Conservation (phyloP, 2,888 invertebrate genomes). For the Acrocyrtus sp. region DNA sequence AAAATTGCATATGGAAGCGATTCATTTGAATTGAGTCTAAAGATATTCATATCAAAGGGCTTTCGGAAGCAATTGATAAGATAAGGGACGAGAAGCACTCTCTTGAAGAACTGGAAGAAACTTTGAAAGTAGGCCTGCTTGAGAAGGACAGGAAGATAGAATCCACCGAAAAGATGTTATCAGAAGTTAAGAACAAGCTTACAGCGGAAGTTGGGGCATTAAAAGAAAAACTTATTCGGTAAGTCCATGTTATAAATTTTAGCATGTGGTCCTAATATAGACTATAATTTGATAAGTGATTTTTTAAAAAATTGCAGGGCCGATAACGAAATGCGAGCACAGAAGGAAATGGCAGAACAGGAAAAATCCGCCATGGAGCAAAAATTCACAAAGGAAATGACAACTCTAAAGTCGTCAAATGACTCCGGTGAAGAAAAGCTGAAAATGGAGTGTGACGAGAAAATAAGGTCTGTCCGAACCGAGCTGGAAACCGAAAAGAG, state of each 20-base stretch:
- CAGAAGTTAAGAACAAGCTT: constrained; percentile 58
- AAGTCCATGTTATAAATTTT: neutral
- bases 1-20: constrained; percentile 62
- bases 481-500: constrained; percentile 81
- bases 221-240: constrained; percentile 59
- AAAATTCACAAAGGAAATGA: constrained; percentile 60
- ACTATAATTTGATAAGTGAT: neutral
- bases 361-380: constrained; percentile 65
- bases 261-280: neutral
- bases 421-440: constrained; percentile 61
- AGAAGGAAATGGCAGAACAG: constrained; percentile 64
- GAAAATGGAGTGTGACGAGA: constrained; percentile 60
- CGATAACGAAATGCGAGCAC: constrained; percentile 57
- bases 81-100: constrained; percentile 64
- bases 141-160: constrained; percentile 63
- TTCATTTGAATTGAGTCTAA: constrained; percentile 60
- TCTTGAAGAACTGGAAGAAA: constrained; percentile 66
- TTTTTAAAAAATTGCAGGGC: constrained; percentile 48
- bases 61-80: constrained; percentile 64
- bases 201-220: constrained; percentile 54
- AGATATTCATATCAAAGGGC: constrained; percentile 54
- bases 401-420: constrained; percentile 39
- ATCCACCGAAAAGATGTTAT: constrained; percentile 55
- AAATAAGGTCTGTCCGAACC: constrained; percentile 44
- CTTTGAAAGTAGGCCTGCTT: constrained; percentile 65